A percentile compares a stretch with the other conserved stretches of the same genome.
phyloP scores from a whole-genome alignment of 2,888 invertebrate genomes.

The Cremastobaeus sp. region DNA sequence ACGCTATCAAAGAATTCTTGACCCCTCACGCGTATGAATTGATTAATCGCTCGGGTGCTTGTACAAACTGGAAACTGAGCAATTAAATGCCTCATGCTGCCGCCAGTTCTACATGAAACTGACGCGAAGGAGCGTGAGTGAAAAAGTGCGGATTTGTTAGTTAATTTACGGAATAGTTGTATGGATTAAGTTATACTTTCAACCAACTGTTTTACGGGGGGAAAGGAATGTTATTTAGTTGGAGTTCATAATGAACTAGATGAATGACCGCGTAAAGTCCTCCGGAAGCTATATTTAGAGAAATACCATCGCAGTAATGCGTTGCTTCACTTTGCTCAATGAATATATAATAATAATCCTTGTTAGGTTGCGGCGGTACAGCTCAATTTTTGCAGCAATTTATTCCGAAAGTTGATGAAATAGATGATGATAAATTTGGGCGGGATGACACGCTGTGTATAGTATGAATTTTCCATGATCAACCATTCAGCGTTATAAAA shows the following conservation, averaged over 20 bases:
- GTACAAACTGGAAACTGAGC: background rate
- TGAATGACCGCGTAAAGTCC: background rate
- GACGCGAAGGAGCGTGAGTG: conserved; percentile 1
- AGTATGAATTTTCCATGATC: background rate
- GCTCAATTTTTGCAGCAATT: no score
- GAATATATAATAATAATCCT: no score
- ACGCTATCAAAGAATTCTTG: conserved; percentile 1
- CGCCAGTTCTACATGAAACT: conserved; percentile 17
- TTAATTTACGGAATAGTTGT: conserved; percentile 9
- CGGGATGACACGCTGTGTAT: no score
- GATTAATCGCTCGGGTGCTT: conserved; percentile 3
- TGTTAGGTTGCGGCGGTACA: no score
- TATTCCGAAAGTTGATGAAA: no score
- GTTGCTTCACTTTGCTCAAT: no score
- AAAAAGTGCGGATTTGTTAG: conserved; percentile 19
- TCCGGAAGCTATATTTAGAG: background rate
- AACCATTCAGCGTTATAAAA: background rate
- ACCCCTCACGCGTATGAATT: background rate
- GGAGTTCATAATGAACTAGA: conserved; percentile 11
- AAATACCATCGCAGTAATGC: conserved; percentile 2
- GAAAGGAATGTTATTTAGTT: conserved; percentile 4
- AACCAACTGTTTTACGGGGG: no score
- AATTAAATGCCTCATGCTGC: conserved; percentile 17
- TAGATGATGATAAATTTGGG: no score
- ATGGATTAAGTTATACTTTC: conserved; percentile 16